Base-by-base conservation (phyloP, 2,113 vertebrate species). In the Anguilla rostrata region DNA sequence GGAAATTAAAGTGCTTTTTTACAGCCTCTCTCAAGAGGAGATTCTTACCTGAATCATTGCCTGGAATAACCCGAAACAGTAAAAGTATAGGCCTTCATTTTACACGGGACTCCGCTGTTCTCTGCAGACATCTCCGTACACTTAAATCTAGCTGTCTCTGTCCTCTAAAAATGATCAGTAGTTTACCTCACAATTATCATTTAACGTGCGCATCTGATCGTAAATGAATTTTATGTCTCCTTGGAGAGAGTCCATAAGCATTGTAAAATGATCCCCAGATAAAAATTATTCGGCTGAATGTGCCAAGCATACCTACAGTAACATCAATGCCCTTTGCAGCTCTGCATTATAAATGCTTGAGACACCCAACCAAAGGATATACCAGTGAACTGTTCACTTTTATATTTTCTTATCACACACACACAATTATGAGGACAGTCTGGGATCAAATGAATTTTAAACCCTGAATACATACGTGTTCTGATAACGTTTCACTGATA, bases 1-100 rank as follows among this genome's bases (percentile, higher is more conserved):
- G 71, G 71, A 75, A 75, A 75, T 75, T 75, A 75, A 34, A 75
- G 71, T 75, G 71, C 71, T 75, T 75, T 66, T 75, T 75, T 75
- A 75, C n/a, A n/a, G 11, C 71, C 71, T 75, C 71, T 11, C 71
- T 75, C n/a, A 8, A 75, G 7, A 29, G n/a, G 8, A 75, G 26
- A 75, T 34, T 12, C 71, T n/a, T 75, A 29, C 71, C 71, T 75
- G 71, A 75, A 75, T 75, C 71, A 75, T 75, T 75, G 71, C 71
- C 71, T 14, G 9, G 71, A 75, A 75, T n/a, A 75, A 34, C 71
- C 71, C 11, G 71, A 12, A 75, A n/a, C 71, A 75, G 11, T 75
- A 75, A 75, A 34, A 75, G 71, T 14, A 75, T 75, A 14, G 43
- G 43, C 43, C 43, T 9, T 6, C 34, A n/a, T 2, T 34, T 75